These are phyloP conservation scores for Manis crassicaudata DNA, from an alignment of 2,797 vertebrate species.

Conservation along the genomic window DNA sequence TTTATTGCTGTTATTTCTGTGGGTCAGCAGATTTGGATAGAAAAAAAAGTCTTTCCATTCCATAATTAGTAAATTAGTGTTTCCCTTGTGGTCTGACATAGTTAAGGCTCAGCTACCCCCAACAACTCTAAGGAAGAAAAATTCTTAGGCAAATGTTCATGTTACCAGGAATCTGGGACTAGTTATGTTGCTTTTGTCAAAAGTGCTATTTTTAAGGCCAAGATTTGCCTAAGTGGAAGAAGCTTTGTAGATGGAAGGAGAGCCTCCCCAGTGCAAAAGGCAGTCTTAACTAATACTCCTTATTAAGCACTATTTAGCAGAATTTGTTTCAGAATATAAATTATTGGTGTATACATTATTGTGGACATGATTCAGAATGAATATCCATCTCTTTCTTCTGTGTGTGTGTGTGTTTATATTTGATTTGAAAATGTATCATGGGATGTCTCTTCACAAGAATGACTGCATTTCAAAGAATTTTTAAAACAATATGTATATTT, in stretches of 20 bases:
- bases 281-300: background rate
- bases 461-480: background rate
- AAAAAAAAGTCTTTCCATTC: background rate
- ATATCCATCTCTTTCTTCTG: background rate
- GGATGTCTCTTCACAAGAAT: background rate
- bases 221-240: slow-evolving; percentile 8
- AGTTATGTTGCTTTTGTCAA: background rate
- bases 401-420: background rate
- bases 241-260: background rate
- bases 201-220: slow-evolving; percentile 29
- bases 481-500: background rate
- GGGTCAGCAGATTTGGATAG: background rate
- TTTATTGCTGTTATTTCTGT: slow-evolving; percentile 20
- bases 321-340: background rate
- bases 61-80: slow-evolving; percentile 39
- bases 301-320: background rate
- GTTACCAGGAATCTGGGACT: slow-evolving; percentile 25
- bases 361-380: background rate
- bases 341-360: background rate
- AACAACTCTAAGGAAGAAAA: background rate
- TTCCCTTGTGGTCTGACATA: slow-evolving; percentile 2
- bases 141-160: background rate
- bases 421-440: background rate
- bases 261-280: background rate
- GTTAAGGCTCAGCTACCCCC: background rate